Conservation (phyloP, 2,113 vertebrate species). For the Phoxinus phoxinus region DNA sequence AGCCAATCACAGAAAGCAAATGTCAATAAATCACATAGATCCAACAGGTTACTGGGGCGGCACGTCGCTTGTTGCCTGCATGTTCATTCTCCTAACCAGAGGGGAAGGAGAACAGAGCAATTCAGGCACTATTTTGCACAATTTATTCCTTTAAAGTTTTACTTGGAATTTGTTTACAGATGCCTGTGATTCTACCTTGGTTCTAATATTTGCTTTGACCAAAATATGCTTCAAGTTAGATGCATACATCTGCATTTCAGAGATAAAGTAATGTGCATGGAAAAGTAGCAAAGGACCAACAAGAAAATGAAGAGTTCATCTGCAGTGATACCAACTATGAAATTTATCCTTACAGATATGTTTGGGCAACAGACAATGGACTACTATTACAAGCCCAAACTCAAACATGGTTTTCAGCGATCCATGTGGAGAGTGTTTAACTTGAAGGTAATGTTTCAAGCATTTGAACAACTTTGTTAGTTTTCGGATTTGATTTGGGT, state of each 20-base stretch:
- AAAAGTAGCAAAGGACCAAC: background rate
- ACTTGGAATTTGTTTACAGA: background rate
- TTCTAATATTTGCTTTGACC: background rate
- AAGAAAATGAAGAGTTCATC: background rate
- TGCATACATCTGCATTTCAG: background rate
- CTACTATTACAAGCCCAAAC: constrained; percentile 16
- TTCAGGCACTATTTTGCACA: background rate
- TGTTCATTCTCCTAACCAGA: background rate
- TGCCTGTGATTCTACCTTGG: background rate
- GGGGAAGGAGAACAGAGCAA: background rate
- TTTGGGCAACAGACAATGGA: background rate
- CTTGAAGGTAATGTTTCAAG: constrained; percentile 17
- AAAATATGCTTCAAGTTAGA: background rate
- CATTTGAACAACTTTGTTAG: background rate
- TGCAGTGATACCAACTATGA: constrained; percentile 1
- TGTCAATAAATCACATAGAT: constrained; percentile 52
- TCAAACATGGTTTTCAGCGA: background rate
- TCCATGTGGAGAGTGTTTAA: background rate
- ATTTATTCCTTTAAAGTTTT: background rate
- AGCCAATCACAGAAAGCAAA: constrained; percentile 50
- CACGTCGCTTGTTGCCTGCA: background rate
- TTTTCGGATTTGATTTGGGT: background rate
- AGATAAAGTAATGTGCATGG: background rate
- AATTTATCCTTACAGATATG: constrained; percentile 8
- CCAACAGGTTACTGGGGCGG: background rate